A percentile compares a stretch with the other conserved stretches of the same genome.
Conservation (phyloP, 2,888 invertebrate genomes). For the Cepaea hortensis region DNA sequence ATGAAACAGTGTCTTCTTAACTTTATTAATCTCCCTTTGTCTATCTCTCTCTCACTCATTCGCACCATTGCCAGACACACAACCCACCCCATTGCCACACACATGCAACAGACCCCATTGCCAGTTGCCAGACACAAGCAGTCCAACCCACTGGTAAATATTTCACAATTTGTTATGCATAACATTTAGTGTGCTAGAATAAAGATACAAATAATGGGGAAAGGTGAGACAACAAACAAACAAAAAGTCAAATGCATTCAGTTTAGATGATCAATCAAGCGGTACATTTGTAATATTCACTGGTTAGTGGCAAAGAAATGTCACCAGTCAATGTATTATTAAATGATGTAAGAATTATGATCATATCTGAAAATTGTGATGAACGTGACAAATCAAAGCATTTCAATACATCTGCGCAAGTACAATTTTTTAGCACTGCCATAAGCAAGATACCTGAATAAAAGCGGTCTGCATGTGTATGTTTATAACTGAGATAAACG, state of each 20-base stretch:
- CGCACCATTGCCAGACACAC: no score
- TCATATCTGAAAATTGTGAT: background rate
- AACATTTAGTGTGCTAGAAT: no score
- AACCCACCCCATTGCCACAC: no score
- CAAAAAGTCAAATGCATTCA: background rate
- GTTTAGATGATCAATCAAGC: background rate
- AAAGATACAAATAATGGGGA: no score
- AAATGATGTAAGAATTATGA: background rate
- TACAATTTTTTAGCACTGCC: background rate
- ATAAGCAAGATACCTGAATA: background rate
- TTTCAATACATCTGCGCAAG: background rate
- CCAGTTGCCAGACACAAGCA: no score
- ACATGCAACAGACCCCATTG: no score
- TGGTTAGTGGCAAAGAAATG: slow-evolving; percentile 1
- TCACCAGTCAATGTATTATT: background rate
- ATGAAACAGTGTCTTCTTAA: no score
- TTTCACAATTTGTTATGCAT: no score
- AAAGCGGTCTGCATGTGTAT: background rate
- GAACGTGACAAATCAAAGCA: background rate
- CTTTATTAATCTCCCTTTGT: no score
- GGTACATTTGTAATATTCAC: background rate
- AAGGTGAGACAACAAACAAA: no score
- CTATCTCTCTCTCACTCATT: no score
- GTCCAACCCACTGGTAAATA: no score
- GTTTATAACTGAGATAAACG: background rate